Percentiles rank a stretch among this genome's conserved stretches.
These are phyloP conservation scores for Urocolius indicus DNA, from an alignment of 2,113 vertebrate genomes.

Conservation along the genomic window DNA sequence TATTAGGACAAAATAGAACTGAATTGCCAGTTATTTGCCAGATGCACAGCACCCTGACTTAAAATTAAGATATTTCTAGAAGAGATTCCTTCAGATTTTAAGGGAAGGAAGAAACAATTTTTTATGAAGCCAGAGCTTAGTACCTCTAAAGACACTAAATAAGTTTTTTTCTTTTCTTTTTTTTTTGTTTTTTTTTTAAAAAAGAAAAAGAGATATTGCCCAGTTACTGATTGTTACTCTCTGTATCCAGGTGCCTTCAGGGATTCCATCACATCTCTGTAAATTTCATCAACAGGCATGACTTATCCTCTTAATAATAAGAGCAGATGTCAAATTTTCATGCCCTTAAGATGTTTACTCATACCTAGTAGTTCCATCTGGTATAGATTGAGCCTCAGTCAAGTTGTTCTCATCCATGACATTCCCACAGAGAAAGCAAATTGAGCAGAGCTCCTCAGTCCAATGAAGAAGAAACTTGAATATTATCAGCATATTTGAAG, in stretches of 20 bases:
- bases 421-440: slow-evolving; percentile 48
- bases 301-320: not conserved
- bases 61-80: not conserved
- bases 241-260: not conserved
- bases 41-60: not conserved
- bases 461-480: slow-evolving; percentile 10
- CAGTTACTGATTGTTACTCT: not conserved
- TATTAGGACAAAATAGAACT: not conserved
- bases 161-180: not conserved
- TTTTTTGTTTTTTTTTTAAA: not conserved
- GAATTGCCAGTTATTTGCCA: not conserved
- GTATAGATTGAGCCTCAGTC: slow-evolving; percentile 31
- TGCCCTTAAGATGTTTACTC: slow-evolving; percentile 6
- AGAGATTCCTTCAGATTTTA: not conserved
- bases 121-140: not conserved
- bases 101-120: not conserved
- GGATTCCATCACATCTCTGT: not conserved
- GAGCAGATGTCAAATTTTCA: slow-evolving; percentile 51
- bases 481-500: not conserved
- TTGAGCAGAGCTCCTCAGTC: slow-evolving; percentile 6
- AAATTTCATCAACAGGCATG: not conserved
- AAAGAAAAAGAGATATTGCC: not conserved
- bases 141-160: not conserved
- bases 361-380: slow-evolving; percentile 47
- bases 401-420: slow-evolving; percentile 60